phyloP scores from a whole-genome alignment of 2,888 invertebrate genomes.

The Hypercompe scribonia region DNA sequence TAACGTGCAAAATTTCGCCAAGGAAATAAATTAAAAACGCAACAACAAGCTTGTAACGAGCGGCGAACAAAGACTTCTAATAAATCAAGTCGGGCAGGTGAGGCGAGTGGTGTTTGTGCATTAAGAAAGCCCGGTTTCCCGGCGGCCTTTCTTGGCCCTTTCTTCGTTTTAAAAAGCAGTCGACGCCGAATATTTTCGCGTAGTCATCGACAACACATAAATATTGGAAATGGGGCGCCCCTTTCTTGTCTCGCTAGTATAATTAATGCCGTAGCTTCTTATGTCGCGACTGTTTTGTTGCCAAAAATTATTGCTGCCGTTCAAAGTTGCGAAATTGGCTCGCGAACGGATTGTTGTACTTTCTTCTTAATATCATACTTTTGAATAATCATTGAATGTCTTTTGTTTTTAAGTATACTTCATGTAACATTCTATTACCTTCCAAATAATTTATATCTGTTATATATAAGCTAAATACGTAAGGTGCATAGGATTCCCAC shows the following conservation, averaged over 20 bases:
- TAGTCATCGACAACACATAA: conserved; percentile 87
- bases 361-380: conserved; percentile 34
- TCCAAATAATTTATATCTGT: neutral
- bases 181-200: conserved; percentile 84
- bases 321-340: conserved; percentile 64
- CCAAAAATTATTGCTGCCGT: conserved; percentile 73
- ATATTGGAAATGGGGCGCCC: conserved; percentile 86
- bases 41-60: conserved; percentile 86
- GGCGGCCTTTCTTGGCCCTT: conserved; percentile 84
- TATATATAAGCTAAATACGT: no score
- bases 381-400: conserved; percentile 5
- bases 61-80: conserved; percentile 83
- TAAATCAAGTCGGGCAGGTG: conserved; percentile 85
- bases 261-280: conserved; percentile 84
- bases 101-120: conserved; percentile 85
- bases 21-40: conserved; percentile 87
- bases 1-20: conserved; percentile 78
- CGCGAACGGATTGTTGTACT: conserved; percentile 52
- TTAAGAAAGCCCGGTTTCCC: conserved; percentile 84
- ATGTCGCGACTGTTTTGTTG: conserved; percentile 81
- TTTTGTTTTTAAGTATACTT: neutral
- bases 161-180: conserved; percentile 87
- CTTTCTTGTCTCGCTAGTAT: conserved; percentile 85
- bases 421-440: neutral
- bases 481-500: no score